Evolutionary conservation across 2,113 vertebrate species (phyloP).

Genomic region (Halcyon senegalensis): DNA sequence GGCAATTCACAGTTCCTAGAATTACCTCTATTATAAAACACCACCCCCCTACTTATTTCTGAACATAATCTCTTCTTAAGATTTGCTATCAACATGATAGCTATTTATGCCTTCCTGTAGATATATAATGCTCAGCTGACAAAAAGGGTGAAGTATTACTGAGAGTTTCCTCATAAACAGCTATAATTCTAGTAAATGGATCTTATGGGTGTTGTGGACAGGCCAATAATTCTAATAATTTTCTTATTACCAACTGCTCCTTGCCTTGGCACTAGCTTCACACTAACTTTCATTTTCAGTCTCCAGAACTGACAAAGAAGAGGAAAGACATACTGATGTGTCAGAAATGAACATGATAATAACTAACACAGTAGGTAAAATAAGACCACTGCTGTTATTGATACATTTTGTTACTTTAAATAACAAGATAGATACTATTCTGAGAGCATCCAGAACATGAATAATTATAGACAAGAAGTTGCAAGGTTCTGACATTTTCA

Average conservation of each 20-base stretch:
- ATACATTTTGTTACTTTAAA: not conserved
- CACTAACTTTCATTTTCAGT: not conserved
- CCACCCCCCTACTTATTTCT: not conserved
- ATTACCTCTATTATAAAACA: not conserved
- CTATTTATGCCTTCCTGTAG: not conserved
- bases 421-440: not conserved
- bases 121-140: not conserved
- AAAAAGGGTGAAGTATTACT: not conserved
- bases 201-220: not conserved
- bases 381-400: not conserved
- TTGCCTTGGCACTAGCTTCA: not conserved
- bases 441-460: not conserved
- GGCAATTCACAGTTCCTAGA: not conserved
- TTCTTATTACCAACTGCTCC: not conserved
- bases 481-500: not conserved
- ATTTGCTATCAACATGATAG: not conserved
- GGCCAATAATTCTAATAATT: slow-evolving; percentile 33
- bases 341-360: not conserved
- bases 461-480: not conserved
- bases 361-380: not conserved
- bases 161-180: not conserved
- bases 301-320: not conserved
- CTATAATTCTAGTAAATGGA: not conserved
- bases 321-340: not conserved
- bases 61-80: not conserved